A percentile compares a stretch with the other conserved stretches of the same genome.
Evolutionary conservation across 1,140 invertebrate genomes (phyloP).

Genomic region (Macrocentrus cingulum): DNA sequence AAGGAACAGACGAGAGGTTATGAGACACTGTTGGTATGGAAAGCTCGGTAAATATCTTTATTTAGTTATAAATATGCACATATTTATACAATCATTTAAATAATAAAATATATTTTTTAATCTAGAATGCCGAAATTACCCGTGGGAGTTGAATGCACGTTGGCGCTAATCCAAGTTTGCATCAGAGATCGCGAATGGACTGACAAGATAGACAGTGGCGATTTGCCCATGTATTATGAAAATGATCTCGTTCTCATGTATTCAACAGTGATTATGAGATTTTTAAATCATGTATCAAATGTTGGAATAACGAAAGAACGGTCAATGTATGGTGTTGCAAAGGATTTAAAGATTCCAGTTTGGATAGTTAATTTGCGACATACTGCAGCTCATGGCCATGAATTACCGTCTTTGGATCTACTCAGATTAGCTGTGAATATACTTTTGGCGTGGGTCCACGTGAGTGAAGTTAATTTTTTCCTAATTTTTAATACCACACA

Average conservation of each 20-base stretch:
- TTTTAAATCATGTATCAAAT: constrained; percentile 65
- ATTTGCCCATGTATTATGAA: constrained; percentile 49
- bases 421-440: constrained; percentile 61
- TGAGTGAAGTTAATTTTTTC: constrained; percentile 32
- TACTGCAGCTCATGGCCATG: constrained; percentile 65
- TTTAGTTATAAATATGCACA: neutral
- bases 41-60: constrained; percentile 52
- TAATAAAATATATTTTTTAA: constrained; percentile 12
- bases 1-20: constrained; percentile 57
- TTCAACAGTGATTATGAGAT: constrained; percentile 65
- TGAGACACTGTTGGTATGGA: constrained; percentile 63
- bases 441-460: constrained; percentile 64
- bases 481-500: neutral
- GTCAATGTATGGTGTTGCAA: constrained; percentile 63
- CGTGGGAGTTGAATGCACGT: constrained; percentile 68
- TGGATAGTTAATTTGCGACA: constrained; percentile 71
- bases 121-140: constrained; percentile 65
- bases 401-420: constrained; percentile 61
- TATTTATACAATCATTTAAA: constrained; percentile 3
- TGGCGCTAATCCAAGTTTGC: constrained; percentile 65
- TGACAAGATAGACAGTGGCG: constrained; percentile 37
- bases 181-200: constrained; percentile 52
- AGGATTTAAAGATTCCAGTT: constrained; percentile 63
- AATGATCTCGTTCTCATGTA: constrained; percentile 63
- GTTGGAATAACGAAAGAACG: constrained; percentile 56